Percentiles rank a stretch among this genome's conserved stretches.
phyloP scores from a whole-genome alignment of 2,888 invertebrate genomes.

The Dryocosmus kuriphilus region DNA sequence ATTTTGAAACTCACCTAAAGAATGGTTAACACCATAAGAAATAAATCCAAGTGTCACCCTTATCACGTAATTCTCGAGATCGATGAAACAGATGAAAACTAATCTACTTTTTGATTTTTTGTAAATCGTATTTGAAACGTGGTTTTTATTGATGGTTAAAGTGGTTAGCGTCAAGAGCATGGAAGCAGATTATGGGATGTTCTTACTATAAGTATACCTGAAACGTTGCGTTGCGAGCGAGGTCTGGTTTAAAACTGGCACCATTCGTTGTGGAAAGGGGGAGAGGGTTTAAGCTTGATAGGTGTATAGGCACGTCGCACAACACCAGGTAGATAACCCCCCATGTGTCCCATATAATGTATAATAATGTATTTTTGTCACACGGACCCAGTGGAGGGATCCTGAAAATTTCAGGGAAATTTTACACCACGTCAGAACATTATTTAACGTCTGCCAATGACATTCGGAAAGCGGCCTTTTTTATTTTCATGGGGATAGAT shows the following conservation, averaged over 20 bases:
- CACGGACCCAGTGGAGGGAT: background rate
- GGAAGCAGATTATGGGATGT: slow-evolving; percentile 67
- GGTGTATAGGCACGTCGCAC: slow-evolving; percentile 39
- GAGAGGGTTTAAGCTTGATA: slow-evolving; percentile 18
- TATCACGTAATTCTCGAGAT: slow-evolving; percentile 5
- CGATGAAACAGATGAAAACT: slow-evolving; percentile 42
- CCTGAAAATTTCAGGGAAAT: slow-evolving; percentile 35
- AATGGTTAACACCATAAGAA: background rate
- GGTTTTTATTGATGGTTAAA: slow-evolving; percentile 51
- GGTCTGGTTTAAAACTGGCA: slow-evolving; percentile 75
- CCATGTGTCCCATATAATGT: slow-evolving; percentile 34
- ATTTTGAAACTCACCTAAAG: slow-evolving; percentile 2
- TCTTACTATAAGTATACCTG: slow-evolving; percentile 60
- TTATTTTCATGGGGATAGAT: slow-evolving; percentile 2
- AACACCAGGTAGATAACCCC: slow-evolving; percentile 47
- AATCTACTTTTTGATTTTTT: slow-evolving; percentile 57
- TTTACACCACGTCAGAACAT: slow-evolving; percentile 35
- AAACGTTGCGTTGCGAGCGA: slow-evolving; percentile 72
- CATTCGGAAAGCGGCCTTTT: slow-evolving; percentile 5
- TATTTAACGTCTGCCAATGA: slow-evolving; percentile 32
- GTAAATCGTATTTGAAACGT: slow-evolving; percentile 30
- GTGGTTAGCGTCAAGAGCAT: slow-evolving; percentile 36
- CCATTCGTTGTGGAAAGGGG: slow-evolving; percentile 59
- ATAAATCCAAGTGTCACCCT: slow-evolving; percentile 3
- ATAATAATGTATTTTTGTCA: slow-evolving; percentile 39